phyloP scores from a whole-genome alignment of 2,113 vertebrate species.

The Nothoprocta pentlandii region DNA sequence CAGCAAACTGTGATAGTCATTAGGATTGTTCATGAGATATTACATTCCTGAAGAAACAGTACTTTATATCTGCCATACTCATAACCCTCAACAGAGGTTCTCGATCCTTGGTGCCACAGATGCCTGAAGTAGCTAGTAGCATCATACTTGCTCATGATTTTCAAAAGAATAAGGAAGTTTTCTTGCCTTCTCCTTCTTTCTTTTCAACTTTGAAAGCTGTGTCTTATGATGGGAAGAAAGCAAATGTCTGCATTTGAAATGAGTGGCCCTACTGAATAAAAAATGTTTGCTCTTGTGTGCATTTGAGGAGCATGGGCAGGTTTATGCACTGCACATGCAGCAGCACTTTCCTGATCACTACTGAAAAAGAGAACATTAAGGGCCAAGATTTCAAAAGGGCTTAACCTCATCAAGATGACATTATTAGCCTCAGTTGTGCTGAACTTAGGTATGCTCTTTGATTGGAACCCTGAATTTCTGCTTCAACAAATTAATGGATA shows the following conservation, averaged over 20 bases:
- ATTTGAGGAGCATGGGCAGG: neutral
- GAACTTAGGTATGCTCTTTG: neutral
- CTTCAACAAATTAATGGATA: neutral
- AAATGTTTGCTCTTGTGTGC: neutral
- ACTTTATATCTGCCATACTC: neutral
- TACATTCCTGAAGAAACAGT: neutral
- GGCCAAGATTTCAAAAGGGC: neutral
- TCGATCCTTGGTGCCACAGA: conserved; percentile 2
- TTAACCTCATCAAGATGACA: neutral
- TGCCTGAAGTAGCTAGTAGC: neutral
- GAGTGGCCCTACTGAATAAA: neutral
- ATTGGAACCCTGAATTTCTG: neutral
- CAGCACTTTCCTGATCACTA: neutral
- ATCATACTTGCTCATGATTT: neutral
- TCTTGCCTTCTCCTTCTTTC: neutral
- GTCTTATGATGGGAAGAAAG: neutral
- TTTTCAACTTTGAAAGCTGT: neutral
- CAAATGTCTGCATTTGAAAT: neutral
- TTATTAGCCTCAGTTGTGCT: neutral
- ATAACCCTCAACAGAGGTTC: neutral
- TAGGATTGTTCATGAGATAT: neutral
- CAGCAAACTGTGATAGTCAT: neutral
- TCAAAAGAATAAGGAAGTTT: neutral
- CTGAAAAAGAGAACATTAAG: neutral
- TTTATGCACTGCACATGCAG: neutral